Percentiles rank a stretch among this genome's conserved stretches.
Conservation (phyloP, 2,888 invertebrate genomes). For the Acholoe squamosa region DNA sequence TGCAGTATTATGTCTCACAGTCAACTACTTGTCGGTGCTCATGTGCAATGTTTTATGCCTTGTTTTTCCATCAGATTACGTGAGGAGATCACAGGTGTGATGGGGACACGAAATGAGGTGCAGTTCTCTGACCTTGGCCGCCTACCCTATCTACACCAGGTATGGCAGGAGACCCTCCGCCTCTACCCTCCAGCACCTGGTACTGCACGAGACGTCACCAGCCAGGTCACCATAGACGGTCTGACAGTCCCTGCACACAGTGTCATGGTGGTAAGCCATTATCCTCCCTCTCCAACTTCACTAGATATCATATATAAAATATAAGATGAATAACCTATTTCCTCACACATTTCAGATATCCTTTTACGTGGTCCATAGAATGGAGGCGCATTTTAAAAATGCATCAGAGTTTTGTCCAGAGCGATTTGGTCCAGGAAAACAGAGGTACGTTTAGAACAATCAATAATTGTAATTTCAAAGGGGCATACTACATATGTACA, state of each 20-base stretch:
- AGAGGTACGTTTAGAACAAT: background rate
- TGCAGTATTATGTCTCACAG: too few relatives aligned
- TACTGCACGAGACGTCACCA: slow-evolving; percentile 54
- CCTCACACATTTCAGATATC: slow-evolving; percentile 60
- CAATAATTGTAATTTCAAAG: too few relatives aligned
- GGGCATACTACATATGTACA: background rate
- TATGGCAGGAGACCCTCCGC: slow-evolving; percentile 59
- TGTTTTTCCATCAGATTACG: slow-evolving; percentile 56
- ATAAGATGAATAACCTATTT: background rate
- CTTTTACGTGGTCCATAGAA: slow-evolving; percentile 56
- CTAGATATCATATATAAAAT: too few relatives aligned
- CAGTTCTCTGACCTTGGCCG: background rate
- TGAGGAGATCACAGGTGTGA: slow-evolving; percentile 59
- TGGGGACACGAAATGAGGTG: slow-evolving; percentile 35
- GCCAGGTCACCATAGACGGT: background rate
- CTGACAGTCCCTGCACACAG: slow-evolving; percentile 53
- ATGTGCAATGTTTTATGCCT: too few relatives aligned
- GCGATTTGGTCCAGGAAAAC: slow-evolving; percentile 16
- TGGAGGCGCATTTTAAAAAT: slow-evolving; percentile 53
- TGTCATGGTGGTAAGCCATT: slow-evolving; percentile 36
- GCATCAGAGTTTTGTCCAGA: slow-evolving; percentile 62
- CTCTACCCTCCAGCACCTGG: slow-evolving; percentile 63
- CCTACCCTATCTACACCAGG: slow-evolving; percentile 56
- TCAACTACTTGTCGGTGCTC: too few relatives aligned
- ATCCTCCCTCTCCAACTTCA: too few relatives aligned